Evolutionary conservation across 2,113 vertebrate genomes (phyloP).

Genomic region (Equus quagga): DNA sequence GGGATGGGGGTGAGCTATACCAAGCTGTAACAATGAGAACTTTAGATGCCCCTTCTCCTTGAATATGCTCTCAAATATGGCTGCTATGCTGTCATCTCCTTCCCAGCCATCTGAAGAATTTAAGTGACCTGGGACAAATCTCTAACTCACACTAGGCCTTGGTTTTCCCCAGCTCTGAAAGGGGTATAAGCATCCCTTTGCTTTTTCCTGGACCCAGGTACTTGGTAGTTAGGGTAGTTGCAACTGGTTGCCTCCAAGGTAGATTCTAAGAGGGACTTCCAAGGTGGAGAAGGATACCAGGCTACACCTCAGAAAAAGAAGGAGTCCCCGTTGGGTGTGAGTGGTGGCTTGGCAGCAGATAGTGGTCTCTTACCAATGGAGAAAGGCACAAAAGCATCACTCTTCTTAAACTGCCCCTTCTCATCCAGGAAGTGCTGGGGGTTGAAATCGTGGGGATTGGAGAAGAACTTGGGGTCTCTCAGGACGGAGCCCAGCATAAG

Average conservation of each 20-base stretch:
- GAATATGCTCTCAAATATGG: neutral
- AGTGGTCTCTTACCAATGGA: slow-evolving; percentile 78
- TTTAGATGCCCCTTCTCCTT: neutral
- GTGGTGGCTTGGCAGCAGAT: neutral
- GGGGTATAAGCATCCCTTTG: neutral
- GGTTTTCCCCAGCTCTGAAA: neutral
- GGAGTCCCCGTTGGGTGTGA: neutral
- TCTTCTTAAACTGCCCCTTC: slow-evolving; percentile 84
- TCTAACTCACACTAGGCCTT: neutral
- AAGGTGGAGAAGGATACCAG: neutral
- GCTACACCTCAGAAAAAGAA: neutral
- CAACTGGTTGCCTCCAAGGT: neutral
- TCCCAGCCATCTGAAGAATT: neutral
- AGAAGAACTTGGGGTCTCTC: slow-evolving; percentile 80
- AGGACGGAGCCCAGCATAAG: slow-evolving; percentile 81
- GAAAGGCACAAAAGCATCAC: slow-evolving; percentile 82
- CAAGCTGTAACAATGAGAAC: neutral
- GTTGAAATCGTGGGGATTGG: slow-evolving; percentile 77
- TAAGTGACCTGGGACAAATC: neutral
- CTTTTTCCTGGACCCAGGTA: neutral
- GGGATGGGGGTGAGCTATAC: too few species aligned
- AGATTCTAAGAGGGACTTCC: neutral
- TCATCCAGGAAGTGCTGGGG: slow-evolving; percentile 85
- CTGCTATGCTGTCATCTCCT: neutral
- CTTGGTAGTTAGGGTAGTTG: neutral